Evolutionary conservation across 2,888 invertebrate species (phyloP).

Genomic region (Folsomia candida): DNA sequence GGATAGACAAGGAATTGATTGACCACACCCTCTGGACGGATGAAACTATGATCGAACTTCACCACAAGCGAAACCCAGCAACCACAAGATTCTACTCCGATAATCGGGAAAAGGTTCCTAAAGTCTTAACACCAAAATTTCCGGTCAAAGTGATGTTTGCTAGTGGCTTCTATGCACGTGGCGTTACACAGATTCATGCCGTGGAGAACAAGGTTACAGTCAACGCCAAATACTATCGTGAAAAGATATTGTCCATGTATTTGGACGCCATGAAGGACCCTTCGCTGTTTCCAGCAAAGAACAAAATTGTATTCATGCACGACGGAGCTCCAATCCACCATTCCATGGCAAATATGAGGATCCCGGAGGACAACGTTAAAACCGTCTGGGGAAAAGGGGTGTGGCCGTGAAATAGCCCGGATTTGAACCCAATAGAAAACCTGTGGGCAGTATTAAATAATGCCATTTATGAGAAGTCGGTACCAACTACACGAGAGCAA

Average conservation of each 20-base stretch:
- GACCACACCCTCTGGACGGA: neutral
- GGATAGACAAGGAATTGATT: neutral
- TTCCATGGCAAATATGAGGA: neutral
- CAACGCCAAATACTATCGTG: neutral
- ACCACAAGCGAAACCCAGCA: neutral
- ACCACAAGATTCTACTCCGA: neutral
- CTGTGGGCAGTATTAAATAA: conserved; percentile 14
- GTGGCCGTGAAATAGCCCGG: conserved; percentile 22
- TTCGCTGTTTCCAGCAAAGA: neutral
- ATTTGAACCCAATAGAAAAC: conserved; percentile 31
- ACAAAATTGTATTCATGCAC: neutral
- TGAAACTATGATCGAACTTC: neutral
- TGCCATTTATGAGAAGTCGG: neutral
- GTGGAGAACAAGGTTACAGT: neutral
- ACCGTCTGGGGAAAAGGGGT: neutral
- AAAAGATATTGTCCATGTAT: neutral
- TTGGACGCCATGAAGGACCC: neutral
- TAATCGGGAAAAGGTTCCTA: neutral
- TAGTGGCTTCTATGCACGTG: neutral
- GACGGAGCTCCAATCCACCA: neutral
- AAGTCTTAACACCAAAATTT: neutral
- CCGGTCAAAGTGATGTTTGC: neutral
- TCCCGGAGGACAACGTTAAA: neutral
- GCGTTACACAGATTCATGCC: neutral
- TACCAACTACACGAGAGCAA: neutral